These are phyloP conservation scores for Helostoma temminkii DNA, from an alignment of 2,797 vertebrate species.

Conservation along the genomic window DNA sequence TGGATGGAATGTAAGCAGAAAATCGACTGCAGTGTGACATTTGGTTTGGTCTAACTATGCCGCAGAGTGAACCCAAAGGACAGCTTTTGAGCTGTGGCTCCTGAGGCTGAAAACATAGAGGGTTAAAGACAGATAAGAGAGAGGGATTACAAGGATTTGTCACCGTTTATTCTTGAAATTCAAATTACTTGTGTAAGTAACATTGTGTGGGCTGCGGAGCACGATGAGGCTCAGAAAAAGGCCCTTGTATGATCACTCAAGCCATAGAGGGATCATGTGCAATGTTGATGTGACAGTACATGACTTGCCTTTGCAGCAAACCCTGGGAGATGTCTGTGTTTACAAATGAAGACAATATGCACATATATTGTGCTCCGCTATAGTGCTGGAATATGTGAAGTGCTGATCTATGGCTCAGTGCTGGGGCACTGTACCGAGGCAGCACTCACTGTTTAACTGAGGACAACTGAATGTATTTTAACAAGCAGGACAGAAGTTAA, in stretches of 20 bases:
- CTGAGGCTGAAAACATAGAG: conserved; percentile 57
- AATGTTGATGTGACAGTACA: conserved; percentile 55
- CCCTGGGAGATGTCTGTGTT: conserved; percentile 43
- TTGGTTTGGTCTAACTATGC: conserved; percentile 68
- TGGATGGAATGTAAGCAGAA: conserved; percentile 64
- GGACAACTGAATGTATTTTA: conserved; percentile 79
- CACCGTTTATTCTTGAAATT: conserved; percentile 63
- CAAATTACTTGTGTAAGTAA: conserved; percentile 62
- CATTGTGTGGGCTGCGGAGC: conserved; percentile 49
- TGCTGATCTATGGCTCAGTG: conserved; percentile 35
- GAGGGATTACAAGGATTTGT: conserved; percentile 66
- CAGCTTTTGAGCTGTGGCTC: conserved; percentile 67
- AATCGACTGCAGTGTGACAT: conserved; percentile 75
- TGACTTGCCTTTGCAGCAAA: conserved; percentile 48
- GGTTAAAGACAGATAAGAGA: conserved; percentile 65
- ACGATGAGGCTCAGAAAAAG: conserved; percentile 40
- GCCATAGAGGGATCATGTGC: conserved; percentile 65
- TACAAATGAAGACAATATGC: conserved; percentile 59
- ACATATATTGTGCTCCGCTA: conserved; percentile 51
- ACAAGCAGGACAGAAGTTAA: conserved; percentile 62
- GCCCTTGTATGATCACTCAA: conserved; percentile 46
- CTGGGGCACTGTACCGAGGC: conserved; percentile 22
- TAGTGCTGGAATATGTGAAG: conserved; percentile 45
- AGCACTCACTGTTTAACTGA: conserved; percentile 64
- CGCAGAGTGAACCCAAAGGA: conserved; percentile 68